phyloP scores from a whole-genome alignment of 2,888 invertebrate genomes.

The Polyploca ridens region DNA sequence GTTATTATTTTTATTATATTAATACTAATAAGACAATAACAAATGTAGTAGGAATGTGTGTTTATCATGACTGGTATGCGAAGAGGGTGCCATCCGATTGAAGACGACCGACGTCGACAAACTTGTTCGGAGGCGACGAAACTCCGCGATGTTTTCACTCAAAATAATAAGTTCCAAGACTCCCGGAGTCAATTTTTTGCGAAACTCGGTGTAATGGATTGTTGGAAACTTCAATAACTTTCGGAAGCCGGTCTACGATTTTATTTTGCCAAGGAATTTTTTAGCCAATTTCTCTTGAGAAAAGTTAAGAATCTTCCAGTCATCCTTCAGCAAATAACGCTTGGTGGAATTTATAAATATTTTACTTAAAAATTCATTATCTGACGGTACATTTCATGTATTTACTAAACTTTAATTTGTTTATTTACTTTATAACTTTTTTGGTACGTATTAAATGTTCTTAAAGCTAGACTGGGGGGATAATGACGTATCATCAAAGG shows the following conservation, averaged over 20 bases:
- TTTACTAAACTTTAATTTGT: constrained; percentile 24
- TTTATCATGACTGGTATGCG: constrained; percentile 47
- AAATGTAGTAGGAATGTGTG: not conserved
- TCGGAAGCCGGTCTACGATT: constrained; percentile 82
- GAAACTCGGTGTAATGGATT: constrained; percentile 83
- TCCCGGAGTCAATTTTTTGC: constrained; percentile 76
- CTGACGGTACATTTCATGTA: constrained; percentile 32
- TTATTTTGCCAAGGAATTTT: constrained; percentile 81
- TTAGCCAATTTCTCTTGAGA: constrained; percentile 80
- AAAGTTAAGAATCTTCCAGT: constrained; percentile 78
- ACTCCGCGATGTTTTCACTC: constrained; percentile 80
- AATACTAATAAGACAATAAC: not conserved
- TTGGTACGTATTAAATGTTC: too few relatives aligned
- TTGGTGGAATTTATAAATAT: constrained; percentile 40
- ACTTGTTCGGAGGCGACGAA: constrained; percentile 68
- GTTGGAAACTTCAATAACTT: constrained; percentile 83
- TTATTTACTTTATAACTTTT: constrained; percentile 15
- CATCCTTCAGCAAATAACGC: constrained; percentile 69
- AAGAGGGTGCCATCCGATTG: constrained; percentile 38
- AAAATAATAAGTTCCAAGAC: constrained; percentile 80
- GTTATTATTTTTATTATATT: too few relatives aligned
- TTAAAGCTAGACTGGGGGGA: too few relatives aligned
- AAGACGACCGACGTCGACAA: constrained; percentile 39
- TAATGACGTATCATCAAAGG: too few relatives aligned
- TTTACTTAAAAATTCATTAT: constrained; percentile 46